Conservation (phyloP, 2,113 vertebrate genomes). For the Octodon degus region DNA sequence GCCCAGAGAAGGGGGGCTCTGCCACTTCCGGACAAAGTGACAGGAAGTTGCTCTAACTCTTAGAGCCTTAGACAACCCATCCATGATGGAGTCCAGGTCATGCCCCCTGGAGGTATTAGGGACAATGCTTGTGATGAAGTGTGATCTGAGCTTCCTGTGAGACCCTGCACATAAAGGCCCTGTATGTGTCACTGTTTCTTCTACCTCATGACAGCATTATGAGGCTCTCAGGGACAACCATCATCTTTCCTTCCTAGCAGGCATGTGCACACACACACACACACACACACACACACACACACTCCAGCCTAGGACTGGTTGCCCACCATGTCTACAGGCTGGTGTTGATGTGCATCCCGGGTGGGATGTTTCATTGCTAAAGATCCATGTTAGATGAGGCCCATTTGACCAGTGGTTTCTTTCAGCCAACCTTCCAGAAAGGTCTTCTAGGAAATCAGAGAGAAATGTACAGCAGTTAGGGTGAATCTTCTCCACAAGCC, state of each 20-base stretch:
- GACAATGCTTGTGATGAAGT: fast-evolving
- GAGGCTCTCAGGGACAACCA: neutral
- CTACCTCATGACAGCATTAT: neutral
- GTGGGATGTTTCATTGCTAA: neutral
- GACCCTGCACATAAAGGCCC: neutral
- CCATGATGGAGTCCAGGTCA: neutral
- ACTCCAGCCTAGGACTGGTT: neutral
- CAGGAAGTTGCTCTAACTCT: neutral
- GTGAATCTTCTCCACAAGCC: neutral
- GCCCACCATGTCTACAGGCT: neutral
- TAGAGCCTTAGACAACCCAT: fast-evolving
- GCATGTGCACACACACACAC: fast-evolving
- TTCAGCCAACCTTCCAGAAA: neutral
- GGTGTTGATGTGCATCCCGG: neutral
- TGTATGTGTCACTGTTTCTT: neutral
- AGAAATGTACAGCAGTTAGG: neutral
- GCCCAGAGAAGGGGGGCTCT: neutral
- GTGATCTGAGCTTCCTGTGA: neutral
- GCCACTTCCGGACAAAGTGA: neutral
- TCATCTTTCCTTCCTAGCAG: neutral
- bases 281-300: neutral
- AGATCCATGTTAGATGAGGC: neutral
- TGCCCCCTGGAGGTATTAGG: neutral
- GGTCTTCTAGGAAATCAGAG: neutral
- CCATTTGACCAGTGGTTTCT: neutral